Evolutionary conservation across 2,113 vertebrate genomes (phyloP).

Genomic region (Hippocampus guttulatus): DNA sequence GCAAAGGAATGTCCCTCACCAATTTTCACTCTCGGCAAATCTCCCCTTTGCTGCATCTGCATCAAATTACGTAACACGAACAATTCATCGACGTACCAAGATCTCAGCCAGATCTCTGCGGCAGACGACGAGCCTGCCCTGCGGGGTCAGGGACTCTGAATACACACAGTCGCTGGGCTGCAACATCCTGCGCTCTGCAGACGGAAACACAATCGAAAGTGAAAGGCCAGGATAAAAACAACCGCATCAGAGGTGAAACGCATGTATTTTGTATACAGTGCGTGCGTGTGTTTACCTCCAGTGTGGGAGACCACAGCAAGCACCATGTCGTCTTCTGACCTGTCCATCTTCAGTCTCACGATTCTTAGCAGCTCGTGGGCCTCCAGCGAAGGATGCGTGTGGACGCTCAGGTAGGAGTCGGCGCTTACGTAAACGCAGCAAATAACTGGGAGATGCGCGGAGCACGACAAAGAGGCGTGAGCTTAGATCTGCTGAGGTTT

Average conservation of each 20-base stretch:
- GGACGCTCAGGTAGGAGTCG: conserved; percentile 93
- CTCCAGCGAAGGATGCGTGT: conserved; percentile 80
- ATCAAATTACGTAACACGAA: neutral
- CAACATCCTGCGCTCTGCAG: conserved; percentile 83
- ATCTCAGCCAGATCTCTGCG: conserved; percentile 84
- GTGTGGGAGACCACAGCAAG: conserved; percentile 78
- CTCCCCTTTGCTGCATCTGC: too few species aligned
- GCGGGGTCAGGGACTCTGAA: conserved; percentile 83
- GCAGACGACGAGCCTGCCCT: conserved; percentile 84
- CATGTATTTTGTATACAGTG: neutral
- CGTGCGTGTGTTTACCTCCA: conserved; percentile 71
- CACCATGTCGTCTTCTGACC: conserved; percentile 82
- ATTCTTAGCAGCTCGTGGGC: conserved; percentile 87
- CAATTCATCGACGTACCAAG: conserved; percentile 74
- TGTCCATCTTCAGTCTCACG: conserved; percentile 84
- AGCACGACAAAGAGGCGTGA: neutral
- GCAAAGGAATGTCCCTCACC: neutral
- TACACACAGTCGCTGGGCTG: conserved; percentile 84
- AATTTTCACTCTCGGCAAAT: too few species aligned
- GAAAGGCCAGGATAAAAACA: neutral
- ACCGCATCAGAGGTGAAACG: conserved; percentile 1
- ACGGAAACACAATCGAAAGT: conserved; percentile 1
- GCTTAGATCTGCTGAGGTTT: neutral
- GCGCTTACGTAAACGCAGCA: conserved; percentile 88
- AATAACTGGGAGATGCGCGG: conserved; percentile 75